Percentiles rank a stretch among this genome's conserved stretches.
Evolutionary conservation across 2,113 vertebrate species (phyloP).

Genomic region (Xenotilapia leptura): DNA sequence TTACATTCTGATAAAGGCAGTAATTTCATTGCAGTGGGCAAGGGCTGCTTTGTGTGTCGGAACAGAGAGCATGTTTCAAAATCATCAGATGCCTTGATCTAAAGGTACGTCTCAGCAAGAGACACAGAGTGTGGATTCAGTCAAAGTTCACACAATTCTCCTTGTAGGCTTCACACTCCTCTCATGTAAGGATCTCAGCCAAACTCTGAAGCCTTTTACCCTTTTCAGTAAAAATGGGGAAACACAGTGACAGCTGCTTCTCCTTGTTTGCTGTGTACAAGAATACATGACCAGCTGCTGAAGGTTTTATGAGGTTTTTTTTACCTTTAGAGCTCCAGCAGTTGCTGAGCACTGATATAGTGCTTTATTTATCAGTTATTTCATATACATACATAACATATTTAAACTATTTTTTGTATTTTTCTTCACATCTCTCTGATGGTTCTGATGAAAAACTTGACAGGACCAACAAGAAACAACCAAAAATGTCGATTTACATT

Average conservation of each 20-base stretch:
- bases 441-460: neutral
- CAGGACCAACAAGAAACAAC: neutral
- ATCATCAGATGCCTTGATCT: neutral
- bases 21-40: conserved; percentile 14
- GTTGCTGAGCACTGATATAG: neutral
- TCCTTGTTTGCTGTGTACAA: neutral
- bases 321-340: neutral
- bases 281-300: neutral
- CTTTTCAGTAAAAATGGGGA: neutral
- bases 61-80: neutral
- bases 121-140: neutral
- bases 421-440: neutral
- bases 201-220: neutral
- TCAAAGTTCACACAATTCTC: neutral
- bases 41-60: neutral
- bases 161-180: neutral
- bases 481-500: neutral
- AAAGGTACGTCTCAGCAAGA: neutral
- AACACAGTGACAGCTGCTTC: neutral
- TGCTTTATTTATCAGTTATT: neutral
- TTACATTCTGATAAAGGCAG: conserved; percentile 33
- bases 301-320: neutral
- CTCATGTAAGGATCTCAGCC: neutral
- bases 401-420: neutral
- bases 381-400: neutral